These are phyloP conservation scores for Silurus glanis DNA, from an alignment of 2,113 vertebrate genomes.

Conservation along the genomic window DNA sequence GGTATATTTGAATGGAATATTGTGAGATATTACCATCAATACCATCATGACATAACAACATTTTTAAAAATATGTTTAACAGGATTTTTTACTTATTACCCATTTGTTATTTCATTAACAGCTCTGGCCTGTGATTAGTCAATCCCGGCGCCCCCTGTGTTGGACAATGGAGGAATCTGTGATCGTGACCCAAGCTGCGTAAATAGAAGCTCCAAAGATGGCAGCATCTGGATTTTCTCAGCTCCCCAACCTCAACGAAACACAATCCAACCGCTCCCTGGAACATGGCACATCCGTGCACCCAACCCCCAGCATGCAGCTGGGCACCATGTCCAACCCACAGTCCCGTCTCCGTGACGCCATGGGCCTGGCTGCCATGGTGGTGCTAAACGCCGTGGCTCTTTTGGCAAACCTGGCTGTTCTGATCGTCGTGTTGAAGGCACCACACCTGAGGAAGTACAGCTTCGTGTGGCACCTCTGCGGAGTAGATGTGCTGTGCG, in stretches of 20 bases:
- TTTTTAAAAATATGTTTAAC: not conserved
- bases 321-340: slow-evolving; percentile 64
- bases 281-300: slow-evolving; percentile 25
- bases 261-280: slow-evolving; percentile 44
- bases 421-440: slow-evolving; percentile 83
- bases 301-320: slow-evolving; percentile 52
- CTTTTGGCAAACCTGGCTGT: slow-evolving; percentile 83
- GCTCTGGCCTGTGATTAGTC: slow-evolving; percentile 24
- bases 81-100: too few species aligned
- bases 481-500: slow-evolving; percentile 85
- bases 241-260: slow-evolving; percentile 27
- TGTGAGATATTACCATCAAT: not conserved
- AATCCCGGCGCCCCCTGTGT: not conserved
- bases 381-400: slow-evolving; percentile 80
- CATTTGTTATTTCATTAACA: slow-evolving; percentile 26
- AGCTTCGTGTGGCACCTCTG: slow-evolving; percentile 90
- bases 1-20: not conserved
- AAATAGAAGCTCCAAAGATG: slow-evolving; percentile 36
- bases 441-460: slow-evolving; percentile 82
- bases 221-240: slow-evolving; percentile 24
- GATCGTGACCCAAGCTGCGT: not conserved
- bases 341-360: slow-evolving; percentile 77
- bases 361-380: slow-evolving; percentile 81
- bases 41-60: not conserved
- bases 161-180: slow-evolving; percentile 45